phyloP scores from a whole-genome alignment of 2,113 vertebrate species.

The Gallinago jamesoni region DNA sequence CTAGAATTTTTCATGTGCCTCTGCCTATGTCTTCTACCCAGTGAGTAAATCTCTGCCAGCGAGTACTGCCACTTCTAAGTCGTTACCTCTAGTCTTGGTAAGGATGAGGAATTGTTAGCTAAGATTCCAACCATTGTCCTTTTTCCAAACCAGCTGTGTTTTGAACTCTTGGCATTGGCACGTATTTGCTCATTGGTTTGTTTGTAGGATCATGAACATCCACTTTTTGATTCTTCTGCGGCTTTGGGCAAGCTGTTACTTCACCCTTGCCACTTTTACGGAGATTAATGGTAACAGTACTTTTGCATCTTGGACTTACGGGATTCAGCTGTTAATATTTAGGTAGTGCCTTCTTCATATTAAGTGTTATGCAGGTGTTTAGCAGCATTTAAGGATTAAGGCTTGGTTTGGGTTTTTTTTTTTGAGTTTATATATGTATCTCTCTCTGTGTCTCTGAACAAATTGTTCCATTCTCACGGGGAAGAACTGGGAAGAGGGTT shows the following conservation, averaged over 20 bases:
- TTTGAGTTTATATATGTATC: neutral
- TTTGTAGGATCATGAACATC: neutral
- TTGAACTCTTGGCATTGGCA: neutral
- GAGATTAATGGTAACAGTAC: neutral
- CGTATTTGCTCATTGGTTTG: neutral
- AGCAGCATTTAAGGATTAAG: neutral
- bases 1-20: neutral
- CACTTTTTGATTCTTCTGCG: neutral
- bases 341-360: neutral
- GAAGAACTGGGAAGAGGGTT: constrained; percentile 1
- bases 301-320: neutral
- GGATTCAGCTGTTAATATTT: neutral
- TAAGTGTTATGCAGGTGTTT: neutral
- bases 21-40: neutral
- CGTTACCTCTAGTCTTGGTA: neutral
- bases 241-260: neutral
- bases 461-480: neutral
- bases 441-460: neutral
- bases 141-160: neutral
- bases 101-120: neutral
- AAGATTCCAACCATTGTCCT: neutral
- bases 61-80: neutral
- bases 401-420: neutral
- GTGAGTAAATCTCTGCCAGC: neutral
- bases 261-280: neutral